Evolutionary conservation across 2,888 invertebrate species (phyloP).

Genomic region (Linnaemya vulpina): DNA sequence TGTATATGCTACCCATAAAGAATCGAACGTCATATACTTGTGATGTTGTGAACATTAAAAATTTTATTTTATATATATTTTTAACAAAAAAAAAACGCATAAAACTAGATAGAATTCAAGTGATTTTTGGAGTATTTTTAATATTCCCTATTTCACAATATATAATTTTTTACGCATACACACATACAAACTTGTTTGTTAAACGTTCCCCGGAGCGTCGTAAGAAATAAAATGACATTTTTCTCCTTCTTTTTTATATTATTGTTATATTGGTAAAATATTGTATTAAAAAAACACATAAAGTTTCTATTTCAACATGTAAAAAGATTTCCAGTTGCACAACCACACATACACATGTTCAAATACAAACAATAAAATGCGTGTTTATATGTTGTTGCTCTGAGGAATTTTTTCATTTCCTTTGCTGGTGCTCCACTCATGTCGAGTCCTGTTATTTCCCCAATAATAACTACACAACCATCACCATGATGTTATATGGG

Average conservation of each 20-base stretch:
- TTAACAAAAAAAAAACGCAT: constrained; percentile 16
- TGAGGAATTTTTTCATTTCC: constrained; percentile 71
- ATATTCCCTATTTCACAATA: constrained; percentile 34
- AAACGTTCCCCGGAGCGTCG: constrained; percentile 67
- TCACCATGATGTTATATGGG: not conserved
- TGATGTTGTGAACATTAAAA: constrained; percentile 5
- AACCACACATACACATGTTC: constrained; percentile 8
- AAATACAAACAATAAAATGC: constrained; percentile 54
- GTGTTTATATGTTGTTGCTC: constrained; percentile 64
- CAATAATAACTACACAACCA: constrained; percentile 45
- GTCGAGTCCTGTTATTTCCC: constrained; percentile 27
- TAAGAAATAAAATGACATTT: constrained; percentile 68
- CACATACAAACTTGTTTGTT: constrained; percentile 20
- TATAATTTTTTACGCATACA: not conserved
- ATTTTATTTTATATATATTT: constrained; percentile 1
- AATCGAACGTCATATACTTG: constrained; percentile 5
- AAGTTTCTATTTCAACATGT: constrained; percentile 22
- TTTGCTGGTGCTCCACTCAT: constrained; percentile 46
- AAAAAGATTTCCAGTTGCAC: not conserved
- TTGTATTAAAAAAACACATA: constrained; percentile 27
- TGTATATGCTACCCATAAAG: too few relatives aligned
- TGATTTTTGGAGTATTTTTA: constrained; percentile 53
- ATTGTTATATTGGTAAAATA: constrained; percentile 8
- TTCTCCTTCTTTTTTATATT: not conserved
- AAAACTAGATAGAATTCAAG: constrained; percentile 44